A percentile compares a stretch with the other conserved stretches of the same genome.
Conservation (phyloP, 2,888 invertebrate genomes). For the Phymatocera aterrima region DNA sequence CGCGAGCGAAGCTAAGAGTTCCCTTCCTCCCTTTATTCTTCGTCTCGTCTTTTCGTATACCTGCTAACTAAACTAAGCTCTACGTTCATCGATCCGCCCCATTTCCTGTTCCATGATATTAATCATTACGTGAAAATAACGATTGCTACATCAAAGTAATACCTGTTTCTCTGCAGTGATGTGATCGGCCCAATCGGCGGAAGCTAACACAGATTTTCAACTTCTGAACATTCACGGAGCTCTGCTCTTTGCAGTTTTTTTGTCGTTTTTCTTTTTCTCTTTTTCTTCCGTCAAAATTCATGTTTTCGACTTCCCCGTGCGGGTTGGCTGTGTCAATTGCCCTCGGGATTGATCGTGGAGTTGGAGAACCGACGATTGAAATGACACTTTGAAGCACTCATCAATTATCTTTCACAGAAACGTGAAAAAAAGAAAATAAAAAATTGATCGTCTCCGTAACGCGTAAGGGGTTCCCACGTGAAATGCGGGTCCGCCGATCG, state of each 20-base stretch:
- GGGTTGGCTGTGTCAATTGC: too few species aligned
- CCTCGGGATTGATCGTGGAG: neutral
- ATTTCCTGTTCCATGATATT: constrained; percentile 23
- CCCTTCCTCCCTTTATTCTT: neutral
- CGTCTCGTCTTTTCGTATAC: neutral
- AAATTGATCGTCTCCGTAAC: neutral
- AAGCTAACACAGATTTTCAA: too few species aligned
- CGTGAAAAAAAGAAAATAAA: neutral
- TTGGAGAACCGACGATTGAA: neutral
- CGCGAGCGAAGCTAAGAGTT: neutral
- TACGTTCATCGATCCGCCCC: constrained; percentile 34
- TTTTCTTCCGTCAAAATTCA: neutral
- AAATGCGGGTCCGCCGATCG: constrained; percentile 35
- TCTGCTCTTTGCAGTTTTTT: neutral
- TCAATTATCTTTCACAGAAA: neutral
- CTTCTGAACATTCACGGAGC: neutral
- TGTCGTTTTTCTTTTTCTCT: too few species aligned
- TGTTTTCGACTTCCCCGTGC: neutral
- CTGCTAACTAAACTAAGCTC: constrained; percentile 2
- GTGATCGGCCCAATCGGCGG: too few species aligned
- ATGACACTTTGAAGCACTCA: neutral
- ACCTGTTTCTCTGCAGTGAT: too few species aligned
- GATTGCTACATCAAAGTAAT: too few species aligned
- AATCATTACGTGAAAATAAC: constrained; percentile 26
- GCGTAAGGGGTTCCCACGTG: constrained; percentile 25